Evolutionary conservation across 1,140 invertebrate species (phyloP), one percentile per base, ranked within the genome.

Genomic region (Lasioglossum albipes): DNA sequence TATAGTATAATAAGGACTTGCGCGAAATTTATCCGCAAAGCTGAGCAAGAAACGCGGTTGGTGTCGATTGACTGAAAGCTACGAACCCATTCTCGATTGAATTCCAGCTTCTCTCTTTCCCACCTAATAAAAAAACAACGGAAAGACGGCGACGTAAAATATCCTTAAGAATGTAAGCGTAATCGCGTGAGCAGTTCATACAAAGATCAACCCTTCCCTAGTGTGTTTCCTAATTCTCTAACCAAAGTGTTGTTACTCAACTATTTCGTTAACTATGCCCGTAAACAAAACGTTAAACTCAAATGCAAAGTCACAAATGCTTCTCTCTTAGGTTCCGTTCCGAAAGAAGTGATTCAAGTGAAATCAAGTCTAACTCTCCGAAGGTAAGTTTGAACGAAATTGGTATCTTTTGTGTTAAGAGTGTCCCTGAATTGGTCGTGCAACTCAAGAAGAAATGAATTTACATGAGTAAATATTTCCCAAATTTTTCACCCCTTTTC

Each of bases 161-260:
- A 41, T 65, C 22, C 45, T 71, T 54, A 65, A 70, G 27, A 77
- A 73, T 79, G 69, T 79, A 79, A 79, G 69, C 76, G 76, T 79
- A 79, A 79, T 79, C 22, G 45, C 59, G 45, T 79, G 76, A 79
- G 76, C 76, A 79, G 45, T 79, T 65, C n/a, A 18, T 65, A 42
- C 45, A 62, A 79, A 79, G 76, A 73, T 31, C 36, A 72, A 52
- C 20, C 31, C 5, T 36, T 57, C 70, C 16, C 18, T 54, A 18
- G 1, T 2, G 16, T 54, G 16, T 54, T 54, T 16, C 52, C 18
- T 13, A 54, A 18, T 54, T 16, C 13, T 54, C 2, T 54, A 16
- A 16, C 52, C 52, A 54, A 54, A 54, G 13, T 54, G 16, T 36
- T 54, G 16, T 16, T 18, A 54, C 0, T 18, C 0, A 5, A 36